These are phyloP conservation scores for Trichechus manatus DNA, from an alignment of 2,113 vertebrate genomes.

Conservation along the genomic window DNA sequence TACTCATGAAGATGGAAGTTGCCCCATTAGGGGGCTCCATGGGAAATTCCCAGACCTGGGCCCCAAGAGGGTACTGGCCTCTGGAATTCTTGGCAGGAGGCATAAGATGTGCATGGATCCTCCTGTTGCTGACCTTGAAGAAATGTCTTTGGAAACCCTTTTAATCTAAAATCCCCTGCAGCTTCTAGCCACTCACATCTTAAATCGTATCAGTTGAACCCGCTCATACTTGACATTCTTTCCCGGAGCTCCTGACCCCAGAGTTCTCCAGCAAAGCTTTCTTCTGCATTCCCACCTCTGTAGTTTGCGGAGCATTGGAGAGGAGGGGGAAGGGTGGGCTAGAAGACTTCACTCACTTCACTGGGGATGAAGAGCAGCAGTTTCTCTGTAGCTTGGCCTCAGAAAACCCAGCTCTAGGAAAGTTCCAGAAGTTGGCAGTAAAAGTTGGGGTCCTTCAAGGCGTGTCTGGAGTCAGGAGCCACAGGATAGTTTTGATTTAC, in stretches of 20 bases:
- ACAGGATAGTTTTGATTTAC: not conserved
- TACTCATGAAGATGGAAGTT: conserved; percentile 20
- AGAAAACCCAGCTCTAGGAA: not conserved
- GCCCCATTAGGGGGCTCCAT: conserved; percentile 12
- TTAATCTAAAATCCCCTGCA: conserved; percentile 39
- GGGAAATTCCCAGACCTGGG: conserved; percentile 57
- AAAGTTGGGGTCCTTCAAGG: not conserved
- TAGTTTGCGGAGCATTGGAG: not conserved
- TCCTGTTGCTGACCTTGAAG: conserved; percentile 67
- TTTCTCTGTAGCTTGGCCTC: not conserved
- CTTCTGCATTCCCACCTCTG: not conserved
- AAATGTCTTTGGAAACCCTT: conserved; percentile 67
- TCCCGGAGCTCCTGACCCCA: conserved; percentile 19
- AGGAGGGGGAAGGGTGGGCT: accelerated
- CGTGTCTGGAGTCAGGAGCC: not conserved
- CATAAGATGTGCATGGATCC: not conserved
- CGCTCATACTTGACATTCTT: not conserved
- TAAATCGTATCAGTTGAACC: not conserved
- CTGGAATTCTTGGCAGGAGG: conserved; percentile 74
- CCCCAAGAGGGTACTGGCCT: conserved; percentile 67
- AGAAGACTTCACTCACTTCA: not conserved
- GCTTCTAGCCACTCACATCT: not conserved
- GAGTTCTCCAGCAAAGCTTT: not conserved
- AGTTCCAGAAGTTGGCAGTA: not conserved
- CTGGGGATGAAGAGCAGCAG: not conserved